Evolutionary conservation across 2,797 vertebrate species (phyloP).

Genomic region (Sebastes matsubarae): DNA sequence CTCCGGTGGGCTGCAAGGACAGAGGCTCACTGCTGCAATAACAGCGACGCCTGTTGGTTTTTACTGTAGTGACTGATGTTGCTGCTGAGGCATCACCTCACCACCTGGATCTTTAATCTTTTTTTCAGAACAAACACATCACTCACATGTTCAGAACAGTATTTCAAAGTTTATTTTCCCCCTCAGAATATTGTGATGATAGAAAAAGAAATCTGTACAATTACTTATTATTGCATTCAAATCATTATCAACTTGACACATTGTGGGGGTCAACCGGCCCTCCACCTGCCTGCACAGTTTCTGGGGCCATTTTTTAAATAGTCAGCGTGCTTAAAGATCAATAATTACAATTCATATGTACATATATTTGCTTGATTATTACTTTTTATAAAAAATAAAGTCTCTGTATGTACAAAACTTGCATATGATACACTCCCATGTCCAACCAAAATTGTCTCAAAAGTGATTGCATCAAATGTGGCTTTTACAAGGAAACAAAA

Average conservation of each 20-base stretch:
- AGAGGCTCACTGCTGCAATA: slow-evolving; percentile 52
- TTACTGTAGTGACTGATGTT: neutral
- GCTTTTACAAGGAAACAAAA: slow-evolving; percentile 63
- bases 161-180: slow-evolving; percentile 81
- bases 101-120: too few relatives aligned
- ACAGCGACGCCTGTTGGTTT: slow-evolving; percentile 76
- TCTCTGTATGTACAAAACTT: slow-evolving; percentile 84
- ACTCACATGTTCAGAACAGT: slow-evolving; percentile 34
- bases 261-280: slow-evolving; percentile 44
- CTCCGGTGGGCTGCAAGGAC: slow-evolving; percentile 69
- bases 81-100: neutral
- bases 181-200: slow-evolving; percentile 63
- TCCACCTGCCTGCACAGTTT: slow-evolving; percentile 44
- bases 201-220: slow-evolving; percentile 72
- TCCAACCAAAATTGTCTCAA: slow-evolving; percentile 57
- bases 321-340: slow-evolving; percentile 79
- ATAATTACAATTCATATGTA: slow-evolving; percentile 75
- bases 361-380: slow-evolving; percentile 68
- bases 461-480: slow-evolving; percentile 71
- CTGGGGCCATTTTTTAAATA: slow-evolving; percentile 74
- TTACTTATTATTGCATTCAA: slow-evolving; percentile 77
- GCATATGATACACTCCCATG: slow-evolving; percentile 79
- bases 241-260: slow-evolving; percentile 73
- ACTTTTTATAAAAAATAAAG: slow-evolving; percentile 79
- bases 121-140: neutral